Conservation (phyloP, 1,140 invertebrate species). For the Psilanteris sp. region DNA sequence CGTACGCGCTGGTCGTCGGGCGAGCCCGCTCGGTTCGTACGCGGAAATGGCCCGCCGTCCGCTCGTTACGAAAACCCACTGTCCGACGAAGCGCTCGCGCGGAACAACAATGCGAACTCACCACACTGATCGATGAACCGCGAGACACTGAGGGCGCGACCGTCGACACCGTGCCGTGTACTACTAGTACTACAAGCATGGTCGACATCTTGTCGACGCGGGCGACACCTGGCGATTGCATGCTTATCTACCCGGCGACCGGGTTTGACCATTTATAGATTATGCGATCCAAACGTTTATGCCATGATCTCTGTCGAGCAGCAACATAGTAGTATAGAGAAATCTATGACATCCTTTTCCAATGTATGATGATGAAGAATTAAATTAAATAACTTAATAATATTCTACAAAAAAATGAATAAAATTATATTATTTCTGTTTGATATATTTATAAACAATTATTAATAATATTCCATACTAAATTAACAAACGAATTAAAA, state of each 20-base stretch:
- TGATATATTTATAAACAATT: too few relatives aligned
- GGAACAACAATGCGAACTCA: conserved; percentile 62
- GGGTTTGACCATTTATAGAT: conserved; percentile 37
- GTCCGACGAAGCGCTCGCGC: conserved; percentile 41
- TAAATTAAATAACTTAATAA: too few relatives aligned
- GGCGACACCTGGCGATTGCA: background rate
- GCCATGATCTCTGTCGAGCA: too few relatives aligned
- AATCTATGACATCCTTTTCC: too few relatives aligned
- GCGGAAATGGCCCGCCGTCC: conserved; percentile 47
- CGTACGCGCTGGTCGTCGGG: conserved; percentile 22
- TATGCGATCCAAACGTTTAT: too few relatives aligned
- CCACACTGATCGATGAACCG: conserved; percentile 67
- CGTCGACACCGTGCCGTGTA: conserved; percentile 16
- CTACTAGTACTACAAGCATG: too few relatives aligned
- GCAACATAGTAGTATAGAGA: too few relatives aligned
- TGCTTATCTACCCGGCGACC: background rate
- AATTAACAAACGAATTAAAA: too few relatives aligned
- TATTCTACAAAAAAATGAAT: too few relatives aligned
- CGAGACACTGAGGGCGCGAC: conserved; percentile 64
- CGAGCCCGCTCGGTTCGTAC: conserved; percentile 55
- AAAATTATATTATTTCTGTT: too few relatives aligned
- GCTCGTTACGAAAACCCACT: conserved; percentile 54
- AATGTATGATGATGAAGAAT: too few relatives aligned
- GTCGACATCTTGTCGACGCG: background rate
- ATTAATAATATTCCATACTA: too few relatives aligned